These are phyloP conservation scores for Dioctria linearis DNA, from an alignment of 2,888 invertebrate species.

Conservation along the genomic window DNA sequence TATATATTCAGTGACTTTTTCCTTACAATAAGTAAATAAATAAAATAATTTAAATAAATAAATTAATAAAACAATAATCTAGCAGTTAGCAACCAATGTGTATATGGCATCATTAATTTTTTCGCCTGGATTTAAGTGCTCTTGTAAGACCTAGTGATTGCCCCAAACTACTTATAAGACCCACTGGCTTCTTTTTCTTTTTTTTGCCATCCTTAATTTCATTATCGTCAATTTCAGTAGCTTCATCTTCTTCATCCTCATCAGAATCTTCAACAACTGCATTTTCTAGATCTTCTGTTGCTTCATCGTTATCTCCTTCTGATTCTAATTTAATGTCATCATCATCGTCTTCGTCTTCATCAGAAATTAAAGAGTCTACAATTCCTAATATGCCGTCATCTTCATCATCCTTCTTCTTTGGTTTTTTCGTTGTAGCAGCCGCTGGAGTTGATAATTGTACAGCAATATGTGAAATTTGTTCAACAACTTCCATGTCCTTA, in stretches of 20 bases:
- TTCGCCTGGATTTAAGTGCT: slow-evolving; percentile 2
- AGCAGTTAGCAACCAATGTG: not conserved
- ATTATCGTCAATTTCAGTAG: not conserved
- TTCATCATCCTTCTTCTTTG: slow-evolving; percentile 42
- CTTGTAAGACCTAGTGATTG: slow-evolving; percentile 39
- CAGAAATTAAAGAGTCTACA: slow-evolving; percentile 47
- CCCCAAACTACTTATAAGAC: slow-evolving; percentile 24
- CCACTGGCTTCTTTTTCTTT: slow-evolving; percentile 32
- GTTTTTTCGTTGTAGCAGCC: slow-evolving; percentile 16
- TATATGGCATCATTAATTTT: slow-evolving; percentile 23
- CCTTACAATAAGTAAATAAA: not conserved
- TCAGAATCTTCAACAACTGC: slow-evolving; percentile 10
- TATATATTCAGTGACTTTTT: no score
- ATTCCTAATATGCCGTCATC: slow-evolving; percentile 36
- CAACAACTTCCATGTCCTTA: slow-evolving; percentile 46
- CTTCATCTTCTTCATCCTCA: slow-evolving; percentile 10
- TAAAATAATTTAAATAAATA: slow-evolving; percentile 40
- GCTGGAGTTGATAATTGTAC: slow-evolving; percentile 18
- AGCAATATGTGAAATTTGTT: slow-evolving; percentile 20
- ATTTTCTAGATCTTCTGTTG: not conserved
- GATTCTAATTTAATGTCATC: slow-evolving; percentile 5
- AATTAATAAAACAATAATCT: slow-evolving; percentile 29
- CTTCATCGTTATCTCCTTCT: not conserved
- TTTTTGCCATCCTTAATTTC: slow-evolving; percentile 18
- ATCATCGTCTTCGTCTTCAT: slow-evolving; percentile 30